Conservation (phyloP, 2,888 invertebrate species). For the Drosophila tripunctata region DNA sequence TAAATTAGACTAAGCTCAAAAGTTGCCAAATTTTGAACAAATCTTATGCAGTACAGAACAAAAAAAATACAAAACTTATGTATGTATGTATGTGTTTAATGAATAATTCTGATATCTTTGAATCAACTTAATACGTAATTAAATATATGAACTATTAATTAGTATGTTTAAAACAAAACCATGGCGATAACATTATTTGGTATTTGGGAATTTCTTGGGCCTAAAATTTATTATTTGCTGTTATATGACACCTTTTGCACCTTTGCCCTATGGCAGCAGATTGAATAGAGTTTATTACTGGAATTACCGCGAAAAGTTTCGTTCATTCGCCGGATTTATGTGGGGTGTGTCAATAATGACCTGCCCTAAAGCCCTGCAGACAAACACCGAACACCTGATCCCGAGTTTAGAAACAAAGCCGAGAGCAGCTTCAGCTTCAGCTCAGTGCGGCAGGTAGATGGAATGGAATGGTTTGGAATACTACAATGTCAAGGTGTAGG, state of each 20-base stretch:
- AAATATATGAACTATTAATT: constrained; percentile 54
- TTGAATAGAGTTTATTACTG: constrained; percentile 1
- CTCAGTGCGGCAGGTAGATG: constrained; percentile 36
- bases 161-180: constrained; percentile 44
- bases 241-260: constrained; percentile 18
- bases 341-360: constrained; percentile 59
- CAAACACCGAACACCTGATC: constrained; percentile 73
- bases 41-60: constrained; percentile 5
- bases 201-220: not conserved
- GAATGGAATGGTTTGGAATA: too few relatives aligned
- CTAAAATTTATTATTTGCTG: too few relatives aligned
- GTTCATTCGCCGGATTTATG: constrained; percentile 57
- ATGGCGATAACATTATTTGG: not conserved
- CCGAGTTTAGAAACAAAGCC: constrained; percentile 16
- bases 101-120: constrained; percentile 55
- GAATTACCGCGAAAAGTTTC: constrained; percentile 49
- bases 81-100: constrained; percentile 41
- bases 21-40: constrained; percentile 15
- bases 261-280: constrained; percentile 18
- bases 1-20: constrained; percentile 12
- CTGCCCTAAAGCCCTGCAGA: constrained; percentile 65
- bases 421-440: not conserved
- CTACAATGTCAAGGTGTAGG: constrained; percentile 74
- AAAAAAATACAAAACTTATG: constrained; percentile 9
- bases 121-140: constrained; percentile 71